Conservation (phyloP, 2,113 vertebrate genomes). For the Tetrax tetrax region DNA sequence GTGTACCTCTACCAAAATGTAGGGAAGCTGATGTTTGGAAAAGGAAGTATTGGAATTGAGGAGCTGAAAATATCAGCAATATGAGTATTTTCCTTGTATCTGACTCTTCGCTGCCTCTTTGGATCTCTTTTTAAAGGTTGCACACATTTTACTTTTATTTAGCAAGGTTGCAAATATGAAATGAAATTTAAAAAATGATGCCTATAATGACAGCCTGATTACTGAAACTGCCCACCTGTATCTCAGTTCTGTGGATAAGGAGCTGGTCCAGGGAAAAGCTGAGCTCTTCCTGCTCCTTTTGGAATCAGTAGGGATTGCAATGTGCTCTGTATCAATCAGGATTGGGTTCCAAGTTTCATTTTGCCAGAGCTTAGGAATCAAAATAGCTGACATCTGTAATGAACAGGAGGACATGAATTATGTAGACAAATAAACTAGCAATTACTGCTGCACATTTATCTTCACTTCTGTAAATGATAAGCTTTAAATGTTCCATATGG, state of each 20-base stretch:
- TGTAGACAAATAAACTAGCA: neutral
- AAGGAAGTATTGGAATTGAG: neutral
- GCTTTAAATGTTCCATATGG: neutral
- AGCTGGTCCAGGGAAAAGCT: neutral
- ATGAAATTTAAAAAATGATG: neutral
- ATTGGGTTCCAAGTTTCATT: neutral
- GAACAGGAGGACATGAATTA: neutral
- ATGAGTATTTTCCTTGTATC: neutral
- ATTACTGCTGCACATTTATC: slow-evolving; percentile 15
- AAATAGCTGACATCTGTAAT: neutral
- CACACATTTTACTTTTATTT: neutral
- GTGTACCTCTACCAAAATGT: neutral
- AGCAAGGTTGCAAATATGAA: neutral
- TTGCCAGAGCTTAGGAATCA: neutral
- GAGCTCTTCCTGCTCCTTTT: neutral
- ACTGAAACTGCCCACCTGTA: neutral
- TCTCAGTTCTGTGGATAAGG: neutral
- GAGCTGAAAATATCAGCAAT: neutral
- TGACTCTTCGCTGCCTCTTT: neutral
- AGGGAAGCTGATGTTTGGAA: neutral
- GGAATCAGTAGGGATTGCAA: neutral
- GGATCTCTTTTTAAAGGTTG: neutral
- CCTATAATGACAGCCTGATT: neutral
- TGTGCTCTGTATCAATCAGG: neutral
- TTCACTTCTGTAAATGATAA: neutral